These are phyloP conservation scores for Silurus aristotelis DNA, from an alignment of 2,797 vertebrate genomes.

Conservation along the genomic window DNA sequence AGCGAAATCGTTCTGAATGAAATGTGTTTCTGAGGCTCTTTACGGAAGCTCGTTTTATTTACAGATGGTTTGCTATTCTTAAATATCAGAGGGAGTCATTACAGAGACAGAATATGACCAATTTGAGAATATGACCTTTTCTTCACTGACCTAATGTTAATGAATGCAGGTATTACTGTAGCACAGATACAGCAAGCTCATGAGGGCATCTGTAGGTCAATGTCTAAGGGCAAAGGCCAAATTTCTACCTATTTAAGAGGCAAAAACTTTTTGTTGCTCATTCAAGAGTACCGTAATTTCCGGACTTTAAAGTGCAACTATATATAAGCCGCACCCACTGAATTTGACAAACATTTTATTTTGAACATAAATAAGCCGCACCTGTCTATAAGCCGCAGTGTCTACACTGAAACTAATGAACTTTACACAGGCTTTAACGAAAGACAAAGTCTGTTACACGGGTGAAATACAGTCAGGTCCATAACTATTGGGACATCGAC, in stretches of 20 bases:
- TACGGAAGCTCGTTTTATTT: conserved; percentile 28
- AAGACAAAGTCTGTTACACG: too few relatives aligned
- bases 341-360: too few relatives aligned
- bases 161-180: conserved; percentile 34
- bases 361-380: too few relatives aligned
- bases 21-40: conserved; percentile 38
- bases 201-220: neutral
- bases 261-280: too few relatives aligned
- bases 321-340: too few relatives aligned
- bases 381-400: too few relatives aligned
- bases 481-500: too few relatives aligned
- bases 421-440: too few relatives aligned
- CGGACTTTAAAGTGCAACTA: too few relatives aligned
- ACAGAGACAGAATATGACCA: neutral
- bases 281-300: too few relatives aligned
- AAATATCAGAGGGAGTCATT: conserved; percentile 38
- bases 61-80: conserved; percentile 27
- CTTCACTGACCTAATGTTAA: conserved; percentile 38
- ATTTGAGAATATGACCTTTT: neutral
- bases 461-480: too few relatives aligned
- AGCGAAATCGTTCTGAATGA: conserved; percentile 29
- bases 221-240: conserved; percentile 39
- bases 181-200: conserved; percentile 39
- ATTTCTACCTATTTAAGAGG: conserved; percentile 28
- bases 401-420: too few relatives aligned